Conservation (phyloP, 2,888 invertebrate species). For the Drosophila sordidula region DNA sequence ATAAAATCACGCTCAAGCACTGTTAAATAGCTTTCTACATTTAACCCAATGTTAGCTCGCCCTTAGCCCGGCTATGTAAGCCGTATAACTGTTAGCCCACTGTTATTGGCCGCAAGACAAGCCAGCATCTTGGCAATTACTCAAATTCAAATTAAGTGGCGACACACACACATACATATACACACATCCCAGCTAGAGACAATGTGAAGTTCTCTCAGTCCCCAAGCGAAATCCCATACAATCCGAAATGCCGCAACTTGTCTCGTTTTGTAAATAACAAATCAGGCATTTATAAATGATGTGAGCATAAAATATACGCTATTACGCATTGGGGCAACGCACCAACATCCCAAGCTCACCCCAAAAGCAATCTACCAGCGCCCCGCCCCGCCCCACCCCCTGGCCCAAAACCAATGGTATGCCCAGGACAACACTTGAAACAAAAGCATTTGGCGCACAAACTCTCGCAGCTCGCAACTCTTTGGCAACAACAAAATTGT, state of each 20-base stretch:
- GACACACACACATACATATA: constrained; percentile 42
- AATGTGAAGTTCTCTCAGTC: constrained; percentile 10
- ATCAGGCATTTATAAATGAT: constrained; percentile 85
- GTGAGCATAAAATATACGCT: constrained; percentile 80
- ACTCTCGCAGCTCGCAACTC: constrained; percentile 55
- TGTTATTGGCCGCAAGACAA: constrained; percentile 50
- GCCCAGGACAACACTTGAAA: constrained; percentile 61
- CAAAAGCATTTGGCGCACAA: constrained; percentile 64
- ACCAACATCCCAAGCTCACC: constrained; percentile 19
- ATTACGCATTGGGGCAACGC: constrained; percentile 41
- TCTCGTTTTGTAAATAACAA: constrained; percentile 84
- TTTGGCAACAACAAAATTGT: constrained; percentile 37
- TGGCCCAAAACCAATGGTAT: neutral
- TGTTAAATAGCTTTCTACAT: neutral
- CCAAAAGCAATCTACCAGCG: constrained; percentile 13
- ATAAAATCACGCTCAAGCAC: too few relatives aligned
- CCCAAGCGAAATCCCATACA: constrained; percentile 45
- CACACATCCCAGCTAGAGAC: constrained; percentile 24
- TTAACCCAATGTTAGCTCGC: neutral
- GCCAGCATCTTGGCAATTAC: constrained; percentile 71
- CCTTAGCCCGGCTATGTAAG: neutral
- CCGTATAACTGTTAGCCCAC: constrained; percentile 8
- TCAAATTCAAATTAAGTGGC: constrained; percentile 78
- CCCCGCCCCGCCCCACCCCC: neutral
- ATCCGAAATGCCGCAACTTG: constrained; percentile 76